A percentile compares a stretch with the other conserved stretches of the same genome.
Conservation (phyloP, 2,797 vertebrate species). For the Schizopygopsis malacanthus region DNA sequence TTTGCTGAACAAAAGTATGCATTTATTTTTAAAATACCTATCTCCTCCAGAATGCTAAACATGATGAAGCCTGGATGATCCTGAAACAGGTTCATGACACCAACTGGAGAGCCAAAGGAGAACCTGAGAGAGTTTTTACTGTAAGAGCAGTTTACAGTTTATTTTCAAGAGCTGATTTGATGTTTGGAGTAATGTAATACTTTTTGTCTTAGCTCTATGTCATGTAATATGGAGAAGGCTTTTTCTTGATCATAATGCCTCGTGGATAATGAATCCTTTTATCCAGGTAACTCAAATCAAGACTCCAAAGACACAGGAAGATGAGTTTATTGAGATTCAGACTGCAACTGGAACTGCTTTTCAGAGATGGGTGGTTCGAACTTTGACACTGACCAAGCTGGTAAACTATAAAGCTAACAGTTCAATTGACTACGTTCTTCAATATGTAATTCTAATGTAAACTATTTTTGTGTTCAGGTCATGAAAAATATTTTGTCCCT, state of each 20-base stretch:
- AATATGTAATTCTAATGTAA: conserved; percentile 3
- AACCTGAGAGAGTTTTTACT: conserved; percentile 90
- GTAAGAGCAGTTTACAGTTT: conserved; percentile 74
- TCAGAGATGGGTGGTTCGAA: conserved; percentile 90
- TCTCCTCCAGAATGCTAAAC: conserved; percentile 86
- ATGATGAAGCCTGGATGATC: conserved; percentile 99
- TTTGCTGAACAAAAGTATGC: neutral
- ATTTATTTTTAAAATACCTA: neutral
- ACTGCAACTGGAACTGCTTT: conserved; percentile 90
- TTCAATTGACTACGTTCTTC: neutral
- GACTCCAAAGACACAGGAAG: conserved; percentile 90
- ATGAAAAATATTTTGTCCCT: conserved; percentile 87
- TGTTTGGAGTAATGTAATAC: neutral
- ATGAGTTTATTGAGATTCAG: conserved; percentile 97
- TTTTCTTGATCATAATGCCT: neutral
- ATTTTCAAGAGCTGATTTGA: conserved; percentile 1
- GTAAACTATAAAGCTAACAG: conserved; percentile 69
- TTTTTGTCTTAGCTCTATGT: neutral
- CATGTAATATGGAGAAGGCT: neutral
- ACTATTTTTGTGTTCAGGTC: conserved; percentile 77
- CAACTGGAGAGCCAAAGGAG: conserved; percentile 94
- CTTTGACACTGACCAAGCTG: conserved; percentile 87
- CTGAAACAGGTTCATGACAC: conserved; percentile 95
- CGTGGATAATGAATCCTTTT: neutral
- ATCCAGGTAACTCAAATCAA: conserved; percentile 93